Evolutionary conservation across 2,797 vertebrate genomes (phyloP).

Genomic region (Amniataba percoides): DNA sequence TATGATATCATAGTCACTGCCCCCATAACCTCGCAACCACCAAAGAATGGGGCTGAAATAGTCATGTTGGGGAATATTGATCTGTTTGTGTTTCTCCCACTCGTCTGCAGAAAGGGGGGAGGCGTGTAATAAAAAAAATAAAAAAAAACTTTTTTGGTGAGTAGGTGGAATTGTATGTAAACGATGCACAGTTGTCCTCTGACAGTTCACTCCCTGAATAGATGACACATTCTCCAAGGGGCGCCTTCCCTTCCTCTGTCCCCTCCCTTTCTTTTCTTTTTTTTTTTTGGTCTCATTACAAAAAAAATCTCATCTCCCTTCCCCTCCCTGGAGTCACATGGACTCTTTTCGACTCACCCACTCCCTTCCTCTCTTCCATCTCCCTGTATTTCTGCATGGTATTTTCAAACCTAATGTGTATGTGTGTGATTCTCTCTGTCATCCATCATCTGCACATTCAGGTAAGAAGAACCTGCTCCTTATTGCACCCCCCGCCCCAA

Average conservation of each 20-base stretch:
- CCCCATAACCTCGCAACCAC: constrained; percentile 7
- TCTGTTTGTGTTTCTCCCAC: constrained; percentile 26
- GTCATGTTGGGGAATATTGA: constrained; percentile 27
- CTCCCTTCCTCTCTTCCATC: constrained; percentile 11
- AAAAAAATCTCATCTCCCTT: constrained; percentile 24
- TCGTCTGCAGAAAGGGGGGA: not conserved
- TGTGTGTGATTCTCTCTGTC: not conserved
- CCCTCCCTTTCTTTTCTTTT: constrained; percentile 22
- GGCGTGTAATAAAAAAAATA: not conserved
- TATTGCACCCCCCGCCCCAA: constrained; percentile 49
- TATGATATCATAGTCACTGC: constrained; percentile 47
- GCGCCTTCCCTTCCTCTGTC: constrained; percentile 13
- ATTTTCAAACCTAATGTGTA: constrained; percentile 25
- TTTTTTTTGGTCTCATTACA: constrained; percentile 33
- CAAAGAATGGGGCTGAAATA: constrained; percentile 8
- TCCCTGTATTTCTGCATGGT: not conserved
- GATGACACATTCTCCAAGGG: constrained; percentile 25
- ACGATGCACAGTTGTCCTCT: constrained; percentile 41
- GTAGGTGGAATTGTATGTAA: constrained; percentile 41
- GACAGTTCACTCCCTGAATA: constrained; percentile 24
- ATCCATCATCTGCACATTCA: constrained; percentile 44
- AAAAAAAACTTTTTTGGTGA: constrained; percentile 8
- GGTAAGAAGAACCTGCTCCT: constrained; percentile 42
- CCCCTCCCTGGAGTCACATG: constrained; percentile 41
- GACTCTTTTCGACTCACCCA: constrained; percentile 20